Evolutionary conservation across 2,888 invertebrate genomes (phyloP).

Genomic region (Lysandra bellargus): DNA sequence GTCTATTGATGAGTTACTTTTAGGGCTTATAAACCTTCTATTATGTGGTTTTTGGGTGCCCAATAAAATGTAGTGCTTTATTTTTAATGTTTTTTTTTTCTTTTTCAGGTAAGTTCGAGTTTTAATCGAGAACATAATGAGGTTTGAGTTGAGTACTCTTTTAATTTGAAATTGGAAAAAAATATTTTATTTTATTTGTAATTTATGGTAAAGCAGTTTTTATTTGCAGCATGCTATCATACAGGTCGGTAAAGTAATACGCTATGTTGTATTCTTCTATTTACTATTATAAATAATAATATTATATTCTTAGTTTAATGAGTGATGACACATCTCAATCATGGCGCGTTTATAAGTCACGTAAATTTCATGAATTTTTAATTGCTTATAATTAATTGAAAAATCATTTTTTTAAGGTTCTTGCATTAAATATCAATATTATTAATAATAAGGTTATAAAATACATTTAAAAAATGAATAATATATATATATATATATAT

Average conservation of each 20-base stretch:
- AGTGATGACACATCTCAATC: no score
- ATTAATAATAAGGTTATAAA: no score
- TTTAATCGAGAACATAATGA: neutral
- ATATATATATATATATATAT: no score
- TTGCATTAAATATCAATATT: no score
- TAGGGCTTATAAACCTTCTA: constrained; percentile 1
- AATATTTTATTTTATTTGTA: neutral
- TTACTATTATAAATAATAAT: neutral
- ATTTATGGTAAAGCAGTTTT: neutral
- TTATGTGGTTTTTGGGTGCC: constrained; percentile 43
- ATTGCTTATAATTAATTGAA: no score
- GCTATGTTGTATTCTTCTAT: neutral
- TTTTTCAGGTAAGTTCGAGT: constrained; percentile 57
- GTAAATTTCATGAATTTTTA: no score
- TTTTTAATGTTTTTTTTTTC: constrained; percentile 48
- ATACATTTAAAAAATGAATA: no score
- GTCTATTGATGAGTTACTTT: constrained; percentile 4
- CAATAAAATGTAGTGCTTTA: constrained; percentile 51
- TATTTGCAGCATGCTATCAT: constrained; percentile 5
- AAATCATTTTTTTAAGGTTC: no score
- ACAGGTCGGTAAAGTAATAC: neutral
- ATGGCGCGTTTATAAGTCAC: no score
- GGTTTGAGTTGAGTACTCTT: neutral
- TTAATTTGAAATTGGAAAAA: neutral
- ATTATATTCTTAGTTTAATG: neutral